Percentiles rank a stretch among this genome's conserved stretches.
Evolutionary conservation across 2,888 invertebrate genomes (phyloP).

Genomic region (Pedicia rivosa): DNA sequence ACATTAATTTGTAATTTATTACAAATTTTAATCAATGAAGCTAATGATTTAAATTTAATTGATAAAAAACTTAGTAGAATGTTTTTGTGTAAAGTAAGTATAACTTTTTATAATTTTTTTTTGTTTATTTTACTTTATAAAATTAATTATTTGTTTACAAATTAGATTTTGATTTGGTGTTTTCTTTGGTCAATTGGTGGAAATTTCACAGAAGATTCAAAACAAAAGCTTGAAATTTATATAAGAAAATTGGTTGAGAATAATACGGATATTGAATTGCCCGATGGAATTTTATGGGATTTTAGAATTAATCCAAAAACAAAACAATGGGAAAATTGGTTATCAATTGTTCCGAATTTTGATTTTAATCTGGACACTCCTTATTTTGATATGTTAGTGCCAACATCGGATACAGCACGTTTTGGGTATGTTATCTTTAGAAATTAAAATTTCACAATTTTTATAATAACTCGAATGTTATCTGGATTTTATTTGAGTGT

Average conservation of each 20-base stretch:
- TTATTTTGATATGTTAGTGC: slow-evolving; percentile 81
- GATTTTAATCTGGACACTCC: slow-evolving; percentile 49
- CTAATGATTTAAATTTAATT: slow-evolving; percentile 34
- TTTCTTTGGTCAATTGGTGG: slow-evolving; percentile 81
- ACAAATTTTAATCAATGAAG: slow-evolving; percentile 48
- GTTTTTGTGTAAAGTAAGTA: slow-evolving; percentile 54
- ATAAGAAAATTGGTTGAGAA: slow-evolving; percentile 45
- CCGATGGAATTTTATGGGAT: slow-evolving; percentile 56
- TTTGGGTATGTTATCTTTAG: no score
- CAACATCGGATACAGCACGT: slow-evolving; percentile 79
- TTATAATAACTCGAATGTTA: no score
- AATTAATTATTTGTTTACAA: no score
- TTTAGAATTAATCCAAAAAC: slow-evolving; percentile 55
- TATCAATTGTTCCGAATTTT: slow-evolving; percentile 59
- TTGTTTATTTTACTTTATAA: no score
- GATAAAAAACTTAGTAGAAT: slow-evolving; percentile 38
- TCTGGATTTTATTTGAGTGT: no score
- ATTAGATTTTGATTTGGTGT: slow-evolving; percentile 70
- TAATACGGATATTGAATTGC: slow-evolving; percentile 52
- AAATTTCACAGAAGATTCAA: slow-evolving; percentile 53
- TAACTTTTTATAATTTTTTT: no score
- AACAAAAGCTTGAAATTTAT: slow-evolving; percentile 51
- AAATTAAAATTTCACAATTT: slow-evolving; percentile 1
- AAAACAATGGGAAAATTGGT: slow-evolving; percentile 61
- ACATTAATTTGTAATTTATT: slow-evolving; percentile 57